Percentiles rank a stretch among this genome's conserved stretches.
phyloP scores from a whole-genome alignment of 2,113 vertebrate species.

The Pardalotus punctatus region DNA sequence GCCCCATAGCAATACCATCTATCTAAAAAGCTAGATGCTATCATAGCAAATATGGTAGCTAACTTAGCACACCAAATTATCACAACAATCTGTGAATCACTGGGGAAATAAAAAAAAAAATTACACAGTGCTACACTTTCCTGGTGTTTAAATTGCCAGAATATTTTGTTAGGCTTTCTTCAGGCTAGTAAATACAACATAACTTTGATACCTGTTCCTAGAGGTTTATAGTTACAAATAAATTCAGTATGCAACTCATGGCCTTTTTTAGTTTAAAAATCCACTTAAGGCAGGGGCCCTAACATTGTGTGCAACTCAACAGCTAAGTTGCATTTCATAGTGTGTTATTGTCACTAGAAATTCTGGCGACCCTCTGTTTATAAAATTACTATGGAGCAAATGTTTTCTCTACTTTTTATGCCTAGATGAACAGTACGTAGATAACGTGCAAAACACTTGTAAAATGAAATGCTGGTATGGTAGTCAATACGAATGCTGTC shows the following conservation, averaged over 20 bases:
- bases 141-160: neutral
- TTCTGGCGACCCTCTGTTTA: neutral
- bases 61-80: neutral
- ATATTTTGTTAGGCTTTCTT: constrained; percentile 18
- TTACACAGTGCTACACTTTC: neutral
- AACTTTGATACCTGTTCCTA: neutral
- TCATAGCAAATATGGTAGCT: neutral
- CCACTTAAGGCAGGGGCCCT: neutral
- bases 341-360: neutral
- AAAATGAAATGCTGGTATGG: neutral
- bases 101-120: neutral
- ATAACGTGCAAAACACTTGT: neutral
- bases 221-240: neutral
- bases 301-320: neutral
- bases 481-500: neutral
- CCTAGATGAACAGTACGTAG: neutral
- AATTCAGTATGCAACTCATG: neutral
- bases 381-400: neutral
- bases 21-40: neutral
- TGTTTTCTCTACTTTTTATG: neutral
- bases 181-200: neutral
- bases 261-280: neutral
- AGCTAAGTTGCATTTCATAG: neutral
- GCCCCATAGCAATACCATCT: neutral
- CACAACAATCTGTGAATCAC: neutral